These are phyloP conservation scores for Drosophila erecta DNA, from an alignment of 1,140 invertebrate genomes.

Conservation along the genomic window DNA sequence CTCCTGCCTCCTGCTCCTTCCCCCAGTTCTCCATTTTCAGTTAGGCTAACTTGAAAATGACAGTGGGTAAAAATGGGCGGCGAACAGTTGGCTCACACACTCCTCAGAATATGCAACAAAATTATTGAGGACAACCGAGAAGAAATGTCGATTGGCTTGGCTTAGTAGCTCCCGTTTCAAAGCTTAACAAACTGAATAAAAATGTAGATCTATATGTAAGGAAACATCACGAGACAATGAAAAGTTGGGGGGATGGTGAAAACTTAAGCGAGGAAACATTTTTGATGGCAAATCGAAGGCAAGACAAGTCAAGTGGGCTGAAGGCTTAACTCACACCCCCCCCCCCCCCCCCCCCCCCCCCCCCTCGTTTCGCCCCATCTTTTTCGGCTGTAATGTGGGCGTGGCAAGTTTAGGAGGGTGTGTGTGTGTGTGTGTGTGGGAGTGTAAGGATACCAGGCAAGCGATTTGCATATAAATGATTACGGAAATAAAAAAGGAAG, in stretches of 20 bases:
- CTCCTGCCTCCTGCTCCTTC: slow-evolving; percentile 18
- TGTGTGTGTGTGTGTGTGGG: slow-evolving; percentile 29
- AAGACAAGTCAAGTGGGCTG: slow-evolving; percentile 42
- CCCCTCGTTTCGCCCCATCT: slow-evolving; percentile 4
- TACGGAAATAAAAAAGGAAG: slow-evolving; percentile 82
- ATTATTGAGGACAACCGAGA: slow-evolving; percentile 14
- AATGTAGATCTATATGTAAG: slow-evolving; percentile 4
- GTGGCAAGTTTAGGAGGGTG: slow-evolving; percentile 20
- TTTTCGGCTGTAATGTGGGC: slow-evolving; percentile 27
- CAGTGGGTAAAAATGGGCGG: slow-evolving; percentile 6
- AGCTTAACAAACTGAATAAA: background rate
- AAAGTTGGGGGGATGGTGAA: slow-evolving; percentile 2
- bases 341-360: too few species aligned
- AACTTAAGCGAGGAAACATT: slow-evolving; percentile 40
- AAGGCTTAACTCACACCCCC: background rate
- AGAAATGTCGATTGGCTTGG: slow-evolving; percentile 25
- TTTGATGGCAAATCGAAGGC: slow-evolving; percentile 76
- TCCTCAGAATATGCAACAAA: slow-evolving; percentile 56
- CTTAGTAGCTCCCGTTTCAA: background rate
- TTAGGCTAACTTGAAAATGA: slow-evolving; percentile 39
- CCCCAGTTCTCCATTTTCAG: background rate
- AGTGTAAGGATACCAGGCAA: slow-evolving; percentile 53
- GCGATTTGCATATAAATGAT: slow-evolving; percentile 83
- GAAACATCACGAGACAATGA: slow-evolving; percentile 40
- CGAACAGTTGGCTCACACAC: background rate